Conservation (phyloP, 2,888 invertebrate genomes). For the Hylaea fasciaria region DNA sequence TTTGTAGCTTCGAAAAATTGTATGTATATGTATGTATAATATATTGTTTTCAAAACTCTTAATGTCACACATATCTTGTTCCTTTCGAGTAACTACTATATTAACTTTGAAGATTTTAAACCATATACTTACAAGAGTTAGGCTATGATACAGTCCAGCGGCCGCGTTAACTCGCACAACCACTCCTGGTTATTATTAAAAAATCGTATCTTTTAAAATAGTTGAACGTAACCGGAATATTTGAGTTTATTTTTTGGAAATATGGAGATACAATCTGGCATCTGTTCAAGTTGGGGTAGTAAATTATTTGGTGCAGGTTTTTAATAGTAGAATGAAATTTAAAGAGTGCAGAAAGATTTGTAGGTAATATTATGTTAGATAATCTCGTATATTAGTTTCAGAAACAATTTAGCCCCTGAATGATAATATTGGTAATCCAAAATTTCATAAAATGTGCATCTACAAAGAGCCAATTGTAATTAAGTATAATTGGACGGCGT, state of each 20-base stretch:
- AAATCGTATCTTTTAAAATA: conserved; percentile 41
- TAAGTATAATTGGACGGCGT: too few species aligned
- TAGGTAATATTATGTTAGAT: conserved; percentile 15
- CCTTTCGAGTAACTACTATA: too few species aligned
- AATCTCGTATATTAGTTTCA: not conserved
- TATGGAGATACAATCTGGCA: conserved; percentile 40
- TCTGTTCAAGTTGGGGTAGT: conserved; percentile 38
- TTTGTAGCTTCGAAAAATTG: too few species aligned
- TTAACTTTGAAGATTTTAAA: not conserved
- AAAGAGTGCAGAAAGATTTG: conserved; percentile 26
- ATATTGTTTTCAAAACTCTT: too few species aligned
- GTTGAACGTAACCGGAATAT: conserved; percentile 38
- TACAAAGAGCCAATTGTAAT: not conserved
- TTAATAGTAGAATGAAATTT: conserved; percentile 35
- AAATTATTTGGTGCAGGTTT: conserved; percentile 40
- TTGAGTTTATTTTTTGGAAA: conserved; percentile 37
- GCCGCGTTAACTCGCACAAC: conserved; percentile 14
- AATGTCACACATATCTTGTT: too few species aligned
- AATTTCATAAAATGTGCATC: too few species aligned
- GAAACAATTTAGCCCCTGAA: conserved; percentile 20
- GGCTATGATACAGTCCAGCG: not conserved
- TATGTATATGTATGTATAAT: too few species aligned
- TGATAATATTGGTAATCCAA: too few species aligned
- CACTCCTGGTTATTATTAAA: conserved; percentile 37
- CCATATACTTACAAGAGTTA: too few species aligned